Percentiles rank a stretch among this genome's conserved stretches.
Conservation (phyloP, 2,888 invertebrate species). For the Amphiduros pacificus region DNA sequence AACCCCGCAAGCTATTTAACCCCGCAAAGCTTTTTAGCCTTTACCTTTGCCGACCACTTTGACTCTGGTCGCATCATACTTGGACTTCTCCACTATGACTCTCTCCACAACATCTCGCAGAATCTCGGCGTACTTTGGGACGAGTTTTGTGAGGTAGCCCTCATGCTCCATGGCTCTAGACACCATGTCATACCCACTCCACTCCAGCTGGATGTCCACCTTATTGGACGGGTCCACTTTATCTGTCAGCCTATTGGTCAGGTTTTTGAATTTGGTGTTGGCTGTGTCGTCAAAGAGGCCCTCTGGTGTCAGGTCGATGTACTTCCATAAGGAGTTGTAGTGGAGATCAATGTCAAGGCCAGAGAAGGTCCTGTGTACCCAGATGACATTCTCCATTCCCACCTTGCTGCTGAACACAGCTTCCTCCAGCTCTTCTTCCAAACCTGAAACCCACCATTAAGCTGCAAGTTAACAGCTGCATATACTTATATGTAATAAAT, state of each 20-base stretch:
- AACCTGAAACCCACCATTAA: conserved; percentile 3
- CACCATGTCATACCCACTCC: neutral
- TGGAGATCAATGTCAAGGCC: neutral
- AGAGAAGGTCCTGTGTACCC: conserved; percentile 7
- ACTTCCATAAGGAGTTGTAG: too few species aligned
- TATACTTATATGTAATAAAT: too few species aligned
- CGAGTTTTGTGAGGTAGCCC: conserved; percentile 8
- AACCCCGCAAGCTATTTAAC: too few species aligned
- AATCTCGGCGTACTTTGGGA: neutral
- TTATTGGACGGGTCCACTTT: conserved; percentile 5
- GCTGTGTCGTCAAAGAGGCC: conserved; percentile 11
- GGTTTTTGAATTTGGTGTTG: conserved; percentile 5
- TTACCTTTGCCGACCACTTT: conserved; percentile 12
- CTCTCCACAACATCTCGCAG: conserved; percentile 1
- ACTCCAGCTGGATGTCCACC: too few species aligned
- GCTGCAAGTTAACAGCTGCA: too few species aligned
- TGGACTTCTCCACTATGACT: neutral
- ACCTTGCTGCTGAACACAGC: conserved; percentile 4
- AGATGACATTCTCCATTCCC: conserved; percentile 6
- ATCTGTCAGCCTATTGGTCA: conserved; percentile 7
- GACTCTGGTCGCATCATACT: conserved; percentile 1
- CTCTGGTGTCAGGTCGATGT: neutral
- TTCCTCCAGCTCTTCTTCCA: conserved; percentile 11
- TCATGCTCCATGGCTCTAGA: neutral
- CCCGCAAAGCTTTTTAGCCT: neutral